These are phyloP conservation scores for Poeciliopsis occidentalis DNA, from an alignment of 2,113 vertebrate genomes.

Conservation along the genomic window DNA sequence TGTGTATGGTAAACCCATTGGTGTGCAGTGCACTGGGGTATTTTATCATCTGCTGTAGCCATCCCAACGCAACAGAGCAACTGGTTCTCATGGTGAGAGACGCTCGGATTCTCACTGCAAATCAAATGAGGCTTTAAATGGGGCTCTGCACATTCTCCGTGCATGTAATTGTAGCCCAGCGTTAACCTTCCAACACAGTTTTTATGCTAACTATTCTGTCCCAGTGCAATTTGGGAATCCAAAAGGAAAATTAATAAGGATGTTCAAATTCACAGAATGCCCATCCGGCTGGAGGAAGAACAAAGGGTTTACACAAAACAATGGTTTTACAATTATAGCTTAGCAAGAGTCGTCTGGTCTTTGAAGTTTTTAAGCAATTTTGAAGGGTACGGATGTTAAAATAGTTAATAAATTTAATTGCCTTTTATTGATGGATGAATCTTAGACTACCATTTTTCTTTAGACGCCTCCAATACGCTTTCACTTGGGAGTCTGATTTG, in stretches of 20 bases:
- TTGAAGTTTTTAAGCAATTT: background rate
- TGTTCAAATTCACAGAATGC: background rate
- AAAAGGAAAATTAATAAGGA: background rate
- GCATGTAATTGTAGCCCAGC: slow-evolving; percentile 7
- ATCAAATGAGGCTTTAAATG: slow-evolving; percentile 2
- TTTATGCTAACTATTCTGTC: slow-evolving; percentile 11
- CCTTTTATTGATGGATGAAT: background rate
- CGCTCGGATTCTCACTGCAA: slow-evolving; percentile 4
- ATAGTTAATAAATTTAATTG: background rate
- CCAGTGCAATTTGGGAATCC: background rate
- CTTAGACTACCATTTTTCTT: background rate
- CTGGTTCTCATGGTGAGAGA: background rate
- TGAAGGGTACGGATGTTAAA: background rate
- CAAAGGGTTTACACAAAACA: background rate
- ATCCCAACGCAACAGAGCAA: slow-evolving; percentile 11
- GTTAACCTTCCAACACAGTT: background rate
- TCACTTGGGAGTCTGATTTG: background rate
- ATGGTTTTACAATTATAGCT: background rate
- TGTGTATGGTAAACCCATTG: slow-evolving; percentile 24
- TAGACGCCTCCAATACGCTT: background rate
- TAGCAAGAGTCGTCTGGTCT: background rate
- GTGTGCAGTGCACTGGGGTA: background rate
- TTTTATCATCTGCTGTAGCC: slow-evolving; percentile 19
- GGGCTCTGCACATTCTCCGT: background rate
- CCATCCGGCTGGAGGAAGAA: background rate